These are phyloP conservation scores for Coenobita brevimanus DNA, from an alignment of 1,140 invertebrate species.

Conservation along the genomic window DNA sequence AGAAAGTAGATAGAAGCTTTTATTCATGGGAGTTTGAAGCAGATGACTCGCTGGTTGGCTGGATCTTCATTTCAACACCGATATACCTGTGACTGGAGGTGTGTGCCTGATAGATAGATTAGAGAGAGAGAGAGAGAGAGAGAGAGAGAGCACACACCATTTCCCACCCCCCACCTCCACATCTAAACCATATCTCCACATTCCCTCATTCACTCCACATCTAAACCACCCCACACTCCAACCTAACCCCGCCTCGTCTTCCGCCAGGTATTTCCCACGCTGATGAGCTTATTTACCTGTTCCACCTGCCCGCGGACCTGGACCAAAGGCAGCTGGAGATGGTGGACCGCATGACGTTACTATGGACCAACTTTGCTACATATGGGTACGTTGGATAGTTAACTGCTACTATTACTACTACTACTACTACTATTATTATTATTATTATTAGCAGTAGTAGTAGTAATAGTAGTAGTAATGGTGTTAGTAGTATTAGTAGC, in stretches of 20 bases:
- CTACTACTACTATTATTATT: too few relatives aligned
- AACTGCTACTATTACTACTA: too few relatives aligned
- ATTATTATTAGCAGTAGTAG: too few relatives aligned
- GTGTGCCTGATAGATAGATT: neutral
- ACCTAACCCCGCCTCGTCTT: too few relatives aligned
- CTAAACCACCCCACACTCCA: too few relatives aligned
- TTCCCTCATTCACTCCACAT: too few relatives aligned
- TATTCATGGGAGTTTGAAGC: slow-evolving; percentile 64
- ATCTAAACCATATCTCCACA: too few relatives aligned
- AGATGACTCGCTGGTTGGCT: slow-evolving; percentile 49
- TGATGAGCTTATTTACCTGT: slow-evolving; percentile 64
- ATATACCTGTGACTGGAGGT: slow-evolving; percentile 63
- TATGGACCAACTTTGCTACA: slow-evolving; percentile 67
- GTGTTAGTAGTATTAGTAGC: too few relatives aligned
- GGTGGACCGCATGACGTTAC: slow-evolving; percentile 24
- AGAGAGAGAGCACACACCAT: too few relatives aligned
- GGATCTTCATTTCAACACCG: slow-evolving; percentile 60
- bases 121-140: neutral
- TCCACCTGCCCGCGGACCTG: slow-evolving; percentile 40
- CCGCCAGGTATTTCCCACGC: slow-evolving; percentile 44
- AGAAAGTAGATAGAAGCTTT: slow-evolving; percentile 23
- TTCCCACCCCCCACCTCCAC: too few relatives aligned
- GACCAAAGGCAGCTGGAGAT: slow-evolving; percentile 42
- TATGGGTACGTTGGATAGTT: slow-evolving; percentile 63
- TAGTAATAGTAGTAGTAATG: too few relatives aligned